phyloP scores from a whole-genome alignment of 2,888 invertebrate genomes.

The Xiphydria camelus region DNA sequence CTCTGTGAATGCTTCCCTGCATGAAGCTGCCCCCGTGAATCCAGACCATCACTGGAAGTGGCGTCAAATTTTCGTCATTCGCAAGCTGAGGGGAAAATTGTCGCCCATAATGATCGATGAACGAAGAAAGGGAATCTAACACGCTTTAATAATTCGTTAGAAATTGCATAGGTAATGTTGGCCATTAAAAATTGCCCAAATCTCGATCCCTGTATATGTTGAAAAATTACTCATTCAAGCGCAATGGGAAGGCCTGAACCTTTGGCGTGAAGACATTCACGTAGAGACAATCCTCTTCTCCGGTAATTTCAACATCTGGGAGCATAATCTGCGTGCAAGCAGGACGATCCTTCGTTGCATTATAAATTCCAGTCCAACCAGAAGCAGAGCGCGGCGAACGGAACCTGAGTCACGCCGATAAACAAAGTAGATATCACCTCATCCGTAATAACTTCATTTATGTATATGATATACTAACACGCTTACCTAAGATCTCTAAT shows the following conservation, averaged over 20 bases:
- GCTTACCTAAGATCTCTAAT: slow-evolving; percentile 31
- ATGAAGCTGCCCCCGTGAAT: not conserved
- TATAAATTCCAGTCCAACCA: slow-evolving; percentile 24
- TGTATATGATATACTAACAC: too few relatives aligned
- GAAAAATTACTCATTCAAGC: too few relatives aligned
- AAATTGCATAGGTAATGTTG: too few relatives aligned
- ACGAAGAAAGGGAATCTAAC: too few relatives aligned
- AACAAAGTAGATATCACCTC: too few relatives aligned
- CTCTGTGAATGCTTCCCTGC: not conserved
- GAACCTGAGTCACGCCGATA: slow-evolving; percentile 29
- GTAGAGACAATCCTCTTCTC: slow-evolving; percentile 26
- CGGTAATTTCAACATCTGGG: slow-evolving; percentile 7
- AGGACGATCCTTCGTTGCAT: slow-evolving; percentile 18
- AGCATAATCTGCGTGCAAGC: slow-evolving; percentile 24
- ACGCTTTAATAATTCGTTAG: too few relatives aligned
- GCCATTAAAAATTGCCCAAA: too few relatives aligned
- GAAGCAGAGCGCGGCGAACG: slow-evolving; percentile 24
- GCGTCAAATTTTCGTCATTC: not conserved
- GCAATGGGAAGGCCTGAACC: too few relatives aligned
- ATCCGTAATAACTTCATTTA: too few relatives aligned
- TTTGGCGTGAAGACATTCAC: slow-evolving; percentile 27
- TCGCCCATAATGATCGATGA: too few relatives aligned
- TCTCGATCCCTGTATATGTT: too few relatives aligned
- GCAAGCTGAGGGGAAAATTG: too few relatives aligned
- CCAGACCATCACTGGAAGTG: not conserved